Evolutionary conservation across 1,140 invertebrate genomes (phyloP).

Genomic region (Papilio aristodemus): DNA sequence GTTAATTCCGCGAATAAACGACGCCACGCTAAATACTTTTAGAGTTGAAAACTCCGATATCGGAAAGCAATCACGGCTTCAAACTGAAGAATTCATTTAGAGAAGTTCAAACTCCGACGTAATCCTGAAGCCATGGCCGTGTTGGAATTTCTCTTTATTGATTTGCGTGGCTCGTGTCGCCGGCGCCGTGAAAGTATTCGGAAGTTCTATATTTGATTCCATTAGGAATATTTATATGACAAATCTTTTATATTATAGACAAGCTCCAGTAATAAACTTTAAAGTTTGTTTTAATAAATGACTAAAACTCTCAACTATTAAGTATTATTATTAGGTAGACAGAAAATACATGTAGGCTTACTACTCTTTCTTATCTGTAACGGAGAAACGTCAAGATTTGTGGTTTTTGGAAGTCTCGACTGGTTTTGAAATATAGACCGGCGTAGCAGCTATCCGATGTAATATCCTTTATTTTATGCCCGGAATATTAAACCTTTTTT

Average conservation of each 20-base stretch:
- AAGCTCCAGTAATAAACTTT: too few species aligned
- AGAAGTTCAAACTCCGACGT: constrained; percentile 48
- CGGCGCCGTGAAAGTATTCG: constrained; percentile 63
- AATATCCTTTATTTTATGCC: too few species aligned
- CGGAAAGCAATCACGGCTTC: constrained; percentile 43
- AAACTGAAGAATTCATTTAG: constrained; percentile 52
- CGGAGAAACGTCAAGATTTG: too few species aligned
- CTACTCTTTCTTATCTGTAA: too few species aligned
- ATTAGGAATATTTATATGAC: constrained; percentile 64
- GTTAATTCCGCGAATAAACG: constrained; percentile 30
- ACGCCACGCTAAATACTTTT: constrained; percentile 32
- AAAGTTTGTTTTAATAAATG: too few species aligned
- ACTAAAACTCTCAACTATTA: too few species aligned
- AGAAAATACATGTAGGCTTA: too few species aligned
- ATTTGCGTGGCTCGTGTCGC: constrained; percentile 47
- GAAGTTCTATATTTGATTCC: constrained; percentile 57
- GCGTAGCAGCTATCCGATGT: too few species aligned
- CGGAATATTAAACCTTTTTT: too few species aligned
- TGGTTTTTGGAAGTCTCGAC: too few species aligned
- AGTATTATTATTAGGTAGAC: too few species aligned
- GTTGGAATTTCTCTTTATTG: constrained; percentile 62
- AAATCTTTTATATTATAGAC: constrained; percentile 48
- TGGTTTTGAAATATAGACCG: too few species aligned
- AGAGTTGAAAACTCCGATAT: constrained; percentile 37
- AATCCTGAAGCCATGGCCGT: constrained; percentile 49